Evolutionary conservation across 2,888 invertebrate species (phyloP), one percentile per base, ranked within the genome.

Genomic region (Lordiphosa fenestrarum): DNA sequence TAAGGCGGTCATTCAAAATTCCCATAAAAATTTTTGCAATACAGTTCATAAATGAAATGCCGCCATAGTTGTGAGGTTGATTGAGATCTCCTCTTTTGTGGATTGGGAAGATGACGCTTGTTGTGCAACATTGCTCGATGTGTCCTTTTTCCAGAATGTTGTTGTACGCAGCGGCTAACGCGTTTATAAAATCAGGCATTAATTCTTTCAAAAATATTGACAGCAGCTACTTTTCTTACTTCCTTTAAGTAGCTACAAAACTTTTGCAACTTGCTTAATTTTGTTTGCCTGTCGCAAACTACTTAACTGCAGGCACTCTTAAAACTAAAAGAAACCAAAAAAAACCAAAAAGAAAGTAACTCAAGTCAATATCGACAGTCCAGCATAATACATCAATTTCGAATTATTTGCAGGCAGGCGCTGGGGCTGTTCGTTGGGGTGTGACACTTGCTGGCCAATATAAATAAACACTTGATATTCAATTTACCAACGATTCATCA

Each of bases 401-500:
- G 62, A 72, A 74, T 77, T 70, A 68, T 73, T 64, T 66, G 41
- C 55, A 25, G 42, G 35, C 47, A 40, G 44, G 12, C 30, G 40
- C 7, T 5, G 13, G 23, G 25, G 23, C 7, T 15, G 2, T 15
- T 15, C 15, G 15, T 15, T 15, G 10, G 47, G 53, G 63, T 59
- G 63, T 64, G 71, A 58, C 58, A 56, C 62, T 59, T 19, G 66
- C 63, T 59, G 53, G 55, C 62, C 70, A 84, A 81, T 69, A 66
- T 66, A 74, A 81, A 81, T 81, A 84, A 81, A 60, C 77, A 81
- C 74, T 81, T 65, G 73, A 74, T 74, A 81, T 81, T 77, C 77
- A 84, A 84, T 81, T 77, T 81, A 69, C 69, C 65, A 66, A 57
- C 77, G 68, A 76, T 74, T 80, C 66, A 74, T 66, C 73, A 69